phyloP scores from a whole-genome alignment of 2,888 invertebrate genomes.

The Archips xylosteana region DNA sequence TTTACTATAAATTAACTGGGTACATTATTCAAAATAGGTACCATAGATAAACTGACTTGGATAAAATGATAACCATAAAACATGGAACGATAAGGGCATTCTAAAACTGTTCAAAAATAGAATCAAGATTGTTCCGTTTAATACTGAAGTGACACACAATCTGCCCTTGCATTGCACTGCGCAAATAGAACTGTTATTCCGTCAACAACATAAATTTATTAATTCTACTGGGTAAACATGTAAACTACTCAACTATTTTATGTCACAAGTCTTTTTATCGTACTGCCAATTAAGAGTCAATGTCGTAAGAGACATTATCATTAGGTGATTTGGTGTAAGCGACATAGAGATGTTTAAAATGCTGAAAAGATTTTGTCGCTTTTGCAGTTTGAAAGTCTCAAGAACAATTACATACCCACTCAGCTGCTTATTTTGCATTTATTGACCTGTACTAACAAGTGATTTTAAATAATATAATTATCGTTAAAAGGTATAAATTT shows the following conservation, averaged over 20 bases:
- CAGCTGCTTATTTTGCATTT: too few species aligned
- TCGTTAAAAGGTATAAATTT: too few species aligned
- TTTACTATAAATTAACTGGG: too few species aligned
- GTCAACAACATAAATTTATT: slow-evolving; percentile 12
- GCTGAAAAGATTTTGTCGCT: too few species aligned
- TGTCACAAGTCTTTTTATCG: not conserved
- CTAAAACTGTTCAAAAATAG: slow-evolving; percentile 31
- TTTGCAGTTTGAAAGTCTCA: too few species aligned
- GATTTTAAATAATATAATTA: too few species aligned
- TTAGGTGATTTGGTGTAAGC: not conserved
- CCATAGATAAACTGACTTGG: not conserved
- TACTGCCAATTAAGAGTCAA: not conserved
- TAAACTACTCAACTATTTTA: not conserved
- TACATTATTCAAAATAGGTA: not conserved
- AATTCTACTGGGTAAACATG: not conserved
- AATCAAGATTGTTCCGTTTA: slow-evolving; percentile 31
- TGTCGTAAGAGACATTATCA: not conserved
- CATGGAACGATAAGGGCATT: slow-evolving; percentile 31
- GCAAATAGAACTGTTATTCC: slow-evolving; percentile 18
- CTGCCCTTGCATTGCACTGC: slow-evolving; percentile 35
- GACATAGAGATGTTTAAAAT: not conserved
- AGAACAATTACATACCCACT: too few species aligned
- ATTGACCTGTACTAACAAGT: too few species aligned
- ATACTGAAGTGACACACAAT: slow-evolving; percentile 28
- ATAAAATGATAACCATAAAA: not conserved